Evolutionary conservation across 1,140 invertebrate genomes (phyloP).

Genomic region (Rhopalosiphum padi): DNA sequence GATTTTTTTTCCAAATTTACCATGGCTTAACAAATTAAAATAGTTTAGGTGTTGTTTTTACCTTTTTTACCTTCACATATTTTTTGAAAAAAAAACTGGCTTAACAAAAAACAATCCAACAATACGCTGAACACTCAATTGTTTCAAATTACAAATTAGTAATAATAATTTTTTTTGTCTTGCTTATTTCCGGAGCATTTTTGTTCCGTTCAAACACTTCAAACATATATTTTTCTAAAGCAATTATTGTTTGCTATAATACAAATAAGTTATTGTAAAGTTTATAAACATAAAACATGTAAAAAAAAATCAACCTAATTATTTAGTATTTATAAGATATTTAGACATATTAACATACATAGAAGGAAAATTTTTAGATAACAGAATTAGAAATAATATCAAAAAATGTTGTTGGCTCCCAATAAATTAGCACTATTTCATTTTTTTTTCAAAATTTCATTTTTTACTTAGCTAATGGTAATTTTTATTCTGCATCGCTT

Average conservation of each 20-base stretch:
- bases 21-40: not conserved
- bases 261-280: not conserved
- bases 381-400: not conserved
- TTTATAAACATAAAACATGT: not conserved
- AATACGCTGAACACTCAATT: conserved; percentile 39
- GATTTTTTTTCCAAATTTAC: conserved; percentile 14
- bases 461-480: not conserved
- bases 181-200: conserved; percentile 26
- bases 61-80: conserved; percentile 33
- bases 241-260: conserved; percentile 7
- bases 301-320: not conserved
- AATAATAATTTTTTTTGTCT: not conserved
- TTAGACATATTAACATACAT: not conserved
- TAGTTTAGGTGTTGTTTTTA: conserved; percentile 35
- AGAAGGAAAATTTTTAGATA: not conserved
- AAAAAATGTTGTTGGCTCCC: not conserved
- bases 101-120: not conserved
- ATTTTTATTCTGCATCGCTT: not conserved
- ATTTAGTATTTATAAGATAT: not conserved
- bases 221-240: not conserved
- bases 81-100: not conserved
- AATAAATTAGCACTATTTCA: not conserved
- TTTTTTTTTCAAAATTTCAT: not conserved
- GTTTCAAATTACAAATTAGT: conserved; percentile 41
- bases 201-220: conserved; percentile 15